Evolutionary conservation across 2,113 vertebrate species (phyloP).

Genomic region (Brachyhypopomus gauderio): DNA sequence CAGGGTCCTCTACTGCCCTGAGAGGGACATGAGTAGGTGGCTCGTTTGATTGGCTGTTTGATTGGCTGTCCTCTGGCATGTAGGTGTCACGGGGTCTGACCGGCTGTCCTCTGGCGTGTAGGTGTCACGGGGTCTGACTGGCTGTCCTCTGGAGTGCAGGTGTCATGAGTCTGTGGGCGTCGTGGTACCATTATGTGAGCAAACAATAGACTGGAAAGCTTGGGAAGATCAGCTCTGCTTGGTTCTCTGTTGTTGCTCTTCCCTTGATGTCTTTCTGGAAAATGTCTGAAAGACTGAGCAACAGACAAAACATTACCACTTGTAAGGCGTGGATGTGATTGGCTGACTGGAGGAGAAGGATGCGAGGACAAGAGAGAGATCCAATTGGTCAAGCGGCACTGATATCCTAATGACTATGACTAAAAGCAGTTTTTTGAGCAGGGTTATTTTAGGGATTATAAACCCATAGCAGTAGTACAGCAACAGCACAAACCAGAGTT

Average conservation of each 20-base stretch:
- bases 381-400: no score
- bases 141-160: conserved; percentile 46
- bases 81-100: conserved; percentile 39
- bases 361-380: background rate
- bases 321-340: conserved; percentile 30
- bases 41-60: background rate
- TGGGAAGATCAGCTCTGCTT: conserved; percentile 54
- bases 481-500: no score
- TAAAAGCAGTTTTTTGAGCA: no score
- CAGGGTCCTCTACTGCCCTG: background rate
- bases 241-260: conserved; percentile 59
- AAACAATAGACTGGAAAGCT: conserved; percentile 50
- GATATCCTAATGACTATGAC: no score
- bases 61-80: conserved; percentile 26
- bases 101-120: conserved; percentile 37
- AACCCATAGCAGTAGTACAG: no score
- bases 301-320: conserved; percentile 45
- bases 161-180: conserved; percentile 20
- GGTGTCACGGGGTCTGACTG: conserved; percentile 28
- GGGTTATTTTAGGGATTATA: no score
- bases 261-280: conserved; percentile 59
- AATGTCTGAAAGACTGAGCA: conserved; percentile 43
- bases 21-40: conserved; percentile 21
- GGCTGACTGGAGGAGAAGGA: conserved; percentile 12
- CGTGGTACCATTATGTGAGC: conserved; percentile 42